Conservation (phyloP, 2,888 invertebrate genomes). For the Volucella bombylans region DNA sequence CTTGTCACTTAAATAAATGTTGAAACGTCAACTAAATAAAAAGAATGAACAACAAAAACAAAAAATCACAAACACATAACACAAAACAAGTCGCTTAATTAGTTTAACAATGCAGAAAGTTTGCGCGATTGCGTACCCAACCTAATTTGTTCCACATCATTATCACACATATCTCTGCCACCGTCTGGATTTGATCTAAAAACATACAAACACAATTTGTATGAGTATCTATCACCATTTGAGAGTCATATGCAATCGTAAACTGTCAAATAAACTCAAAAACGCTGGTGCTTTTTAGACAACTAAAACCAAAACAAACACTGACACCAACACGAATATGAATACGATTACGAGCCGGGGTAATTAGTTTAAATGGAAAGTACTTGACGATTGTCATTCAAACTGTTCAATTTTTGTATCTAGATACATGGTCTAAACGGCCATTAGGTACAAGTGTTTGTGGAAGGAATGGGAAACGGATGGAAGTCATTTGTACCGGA, state of each 20-base stretch:
- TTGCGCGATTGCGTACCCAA: slow-evolving; percentile 56
- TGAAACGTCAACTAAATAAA: slow-evolving; percentile 28
- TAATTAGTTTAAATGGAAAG: slow-evolving; percentile 45
- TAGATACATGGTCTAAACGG: neutral
- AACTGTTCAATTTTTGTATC: slow-evolving; percentile 25
- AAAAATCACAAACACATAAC: slow-evolving; percentile 37
- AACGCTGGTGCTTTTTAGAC: neutral
- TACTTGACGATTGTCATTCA: slow-evolving; percentile 47
- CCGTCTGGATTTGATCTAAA: neutral
- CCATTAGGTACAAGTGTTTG: slow-evolving; percentile 16
- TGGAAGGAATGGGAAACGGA: slow-evolving; percentile 42
- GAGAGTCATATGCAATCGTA: slow-evolving; percentile 11
- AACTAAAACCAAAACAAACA: slow-evolving; percentile 23
- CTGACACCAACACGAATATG: no score
- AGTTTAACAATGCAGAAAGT: slow-evolving; percentile 79
- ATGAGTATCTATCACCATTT: slow-evolving; percentile 52
- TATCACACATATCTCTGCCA: slow-evolving; percentile 32
- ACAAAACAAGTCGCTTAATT: slow-evolving; percentile 77
- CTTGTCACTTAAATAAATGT: neutral
- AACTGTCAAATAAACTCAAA: slow-evolving; percentile 7
- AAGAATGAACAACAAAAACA: slow-evolving; percentile 36
- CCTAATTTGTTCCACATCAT: slow-evolving; percentile 67
- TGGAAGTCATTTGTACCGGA: slow-evolving; percentile 52
- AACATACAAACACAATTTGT: slow-evolving; percentile 20
- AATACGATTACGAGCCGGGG: neutral